Base-by-base conservation (phyloP, 1,140 invertebrate genomes). In the Neuroterus valhalla region DNA sequence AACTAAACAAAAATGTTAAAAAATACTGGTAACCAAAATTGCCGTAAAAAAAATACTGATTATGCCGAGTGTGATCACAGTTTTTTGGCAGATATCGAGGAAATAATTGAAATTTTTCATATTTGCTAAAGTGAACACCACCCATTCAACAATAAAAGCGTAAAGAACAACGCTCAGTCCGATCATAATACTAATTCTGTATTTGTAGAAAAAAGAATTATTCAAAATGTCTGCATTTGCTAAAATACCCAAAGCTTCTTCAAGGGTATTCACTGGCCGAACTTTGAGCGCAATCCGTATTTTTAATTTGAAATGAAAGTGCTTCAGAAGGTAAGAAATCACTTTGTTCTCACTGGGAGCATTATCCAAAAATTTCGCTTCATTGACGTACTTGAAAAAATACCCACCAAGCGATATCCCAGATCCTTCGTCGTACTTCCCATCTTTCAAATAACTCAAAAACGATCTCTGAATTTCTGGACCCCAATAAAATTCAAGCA, bases 401-500 rank as follows among this genome's bases (percentile, higher is more conserved):
- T 62, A 62, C n/a, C n/a, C 31, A 15, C 3, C 21, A 23, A 62
- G 26, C 31, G 55, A 62, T 26, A 62, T n/a, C n/a, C 23, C 15
- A n/a, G 12, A 62, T 23, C 31, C 31, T 62, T 26, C 31, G 6
- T 11, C 31, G 8, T 62, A 62, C 31, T 62, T 62, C 12, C 55
- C 55, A 3, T 23, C n/a, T n/a, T 31, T 15, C 2, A 62, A 15
- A 23, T 62, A 15, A 31, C 31, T 2, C n/a, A 6, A 0, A 38
- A 62, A 62, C 15, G 15, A 62, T n/a, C 4, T 15, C 8, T 62
- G 55, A 14, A 38, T 62, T n/a, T 62, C 55, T 2, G 55, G 31
- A 62, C 55, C 31, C 55, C 55, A 62, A n/a, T 62, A 62, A 62
- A 62, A 62, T 62, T 23, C 26, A 12, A 62, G 55, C 15, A 62